Evolutionary conservation across 2,888 invertebrate genomes (phyloP), one percentile per base, ranked within the genome.

Genomic region (Oscheius myriophilus): DNA sequence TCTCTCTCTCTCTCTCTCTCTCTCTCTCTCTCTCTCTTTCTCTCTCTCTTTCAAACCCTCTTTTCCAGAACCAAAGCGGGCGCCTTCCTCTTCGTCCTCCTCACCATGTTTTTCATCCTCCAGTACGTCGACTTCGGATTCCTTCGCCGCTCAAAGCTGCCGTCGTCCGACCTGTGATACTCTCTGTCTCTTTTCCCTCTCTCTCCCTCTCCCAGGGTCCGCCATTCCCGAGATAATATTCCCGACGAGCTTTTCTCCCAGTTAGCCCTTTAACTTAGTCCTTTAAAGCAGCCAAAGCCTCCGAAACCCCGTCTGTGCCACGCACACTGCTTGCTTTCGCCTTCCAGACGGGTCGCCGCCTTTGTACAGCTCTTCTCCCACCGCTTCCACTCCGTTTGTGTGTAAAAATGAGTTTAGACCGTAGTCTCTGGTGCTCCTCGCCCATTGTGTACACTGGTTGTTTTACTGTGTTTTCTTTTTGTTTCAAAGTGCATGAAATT

Each of bases 31-130:
- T n/a, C n/a, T n/a, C n/a, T n/a, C 11, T 1, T 1, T 43, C 14
- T 39, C 43, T 42, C 2, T 18, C 7, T 12, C 7, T 39, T n/a
- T 18, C 14, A 14, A 42, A 9, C 1, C 18, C 1, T 54, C 21
- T 63, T 9, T 59, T 67, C 49, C 39, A 67, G 67, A 33, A 67
- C 42, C 16, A 58, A 52, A 26, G 49, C 67, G 23, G 67, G 67
- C 23, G 26, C 26, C 41, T 21, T 67, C 3, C 58, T 67, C 16
- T n/a, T 46, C 25, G 25, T 49, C 21, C 18, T 67, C 21, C n/a
- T 67, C 33, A 41, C 21, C 11, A 9, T 67, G 51, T 57, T 59
- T 18, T 3, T 67, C 58, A 25, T 67, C 52, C 2, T 49, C 26
- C 52, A 67, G 21, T 21, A 59, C 39, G 59, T 67, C n/a, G 65